Conservation (phyloP, 2,113 vertebrate species). For the Castor canadensis region DNA sequence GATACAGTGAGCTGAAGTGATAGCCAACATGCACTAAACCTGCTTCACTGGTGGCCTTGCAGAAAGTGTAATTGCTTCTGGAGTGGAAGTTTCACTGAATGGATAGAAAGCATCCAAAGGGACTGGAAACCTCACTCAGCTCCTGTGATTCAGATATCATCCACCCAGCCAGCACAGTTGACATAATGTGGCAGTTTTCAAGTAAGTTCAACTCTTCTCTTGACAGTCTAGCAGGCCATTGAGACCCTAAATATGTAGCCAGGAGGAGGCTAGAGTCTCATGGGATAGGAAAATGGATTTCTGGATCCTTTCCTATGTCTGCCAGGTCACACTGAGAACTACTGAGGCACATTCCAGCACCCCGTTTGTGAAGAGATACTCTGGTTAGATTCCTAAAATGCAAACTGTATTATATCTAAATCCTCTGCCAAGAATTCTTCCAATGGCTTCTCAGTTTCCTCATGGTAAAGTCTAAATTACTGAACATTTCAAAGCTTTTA, state of each 20-base stretch:
- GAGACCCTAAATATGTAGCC: neutral
- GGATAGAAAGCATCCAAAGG: neutral
- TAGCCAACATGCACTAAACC: neutral
- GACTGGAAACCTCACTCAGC: neutral
- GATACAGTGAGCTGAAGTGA: neutral
- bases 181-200: neutral
- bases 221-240: neutral
- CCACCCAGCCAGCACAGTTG: neutral
- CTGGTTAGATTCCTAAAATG: neutral
- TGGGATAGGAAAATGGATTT: neutral
- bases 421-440: neutral
- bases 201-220: neutral
- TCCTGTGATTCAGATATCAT: neutral
- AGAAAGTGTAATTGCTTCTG: neutral
- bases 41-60: neutral
- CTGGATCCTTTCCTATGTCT: neutral
- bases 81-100: neutral
- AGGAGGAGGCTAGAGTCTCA: neutral
- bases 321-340: neutral
- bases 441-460: neutral
- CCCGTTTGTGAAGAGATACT: neutral
- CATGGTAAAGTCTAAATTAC: neutral
- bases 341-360: neutral
- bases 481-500: neutral
- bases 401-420: too few species aligned